Evolutionary conservation across 2,113 vertebrate genomes (phyloP).

Genomic region (Etia nguti): DNA sequence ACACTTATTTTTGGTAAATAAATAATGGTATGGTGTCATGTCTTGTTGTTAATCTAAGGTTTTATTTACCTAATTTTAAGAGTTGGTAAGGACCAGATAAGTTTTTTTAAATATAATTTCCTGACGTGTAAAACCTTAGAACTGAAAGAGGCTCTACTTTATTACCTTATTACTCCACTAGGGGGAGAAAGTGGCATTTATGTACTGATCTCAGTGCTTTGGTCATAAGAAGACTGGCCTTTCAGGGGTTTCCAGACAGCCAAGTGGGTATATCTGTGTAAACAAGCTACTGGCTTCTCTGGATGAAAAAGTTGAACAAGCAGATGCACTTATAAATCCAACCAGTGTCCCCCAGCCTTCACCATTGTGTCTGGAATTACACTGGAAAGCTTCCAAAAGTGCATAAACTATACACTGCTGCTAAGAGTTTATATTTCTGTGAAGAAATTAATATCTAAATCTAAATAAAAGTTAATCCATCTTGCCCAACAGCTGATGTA

Average conservation of each 20-base stretch:
- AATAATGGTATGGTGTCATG: neutral
- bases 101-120: accelerated
- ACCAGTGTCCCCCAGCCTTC: neutral
- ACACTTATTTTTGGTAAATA: neutral
- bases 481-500: neutral
- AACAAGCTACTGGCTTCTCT: neutral
- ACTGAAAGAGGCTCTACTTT: neutral
- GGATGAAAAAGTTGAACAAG: neutral
- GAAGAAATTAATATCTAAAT: neutral
- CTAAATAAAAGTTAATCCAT: neutral
- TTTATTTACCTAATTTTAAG: neutral
- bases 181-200: neutral
- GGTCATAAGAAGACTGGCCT: neutral
- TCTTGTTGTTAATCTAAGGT: neutral
- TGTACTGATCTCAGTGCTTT: neutral
- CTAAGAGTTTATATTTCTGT: neutral
- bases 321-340: neutral
- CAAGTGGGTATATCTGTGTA: neutral
- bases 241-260: neutral
- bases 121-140: neutral
- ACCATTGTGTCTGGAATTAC: neutral
- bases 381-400: neutral
- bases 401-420: neutral
- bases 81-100: neutral
- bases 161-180: neutral